These are phyloP conservation scores for Gadus chalcogrammus DNA, from an alignment of 2,113 vertebrate genomes.

Conservation along the genomic window DNA sequence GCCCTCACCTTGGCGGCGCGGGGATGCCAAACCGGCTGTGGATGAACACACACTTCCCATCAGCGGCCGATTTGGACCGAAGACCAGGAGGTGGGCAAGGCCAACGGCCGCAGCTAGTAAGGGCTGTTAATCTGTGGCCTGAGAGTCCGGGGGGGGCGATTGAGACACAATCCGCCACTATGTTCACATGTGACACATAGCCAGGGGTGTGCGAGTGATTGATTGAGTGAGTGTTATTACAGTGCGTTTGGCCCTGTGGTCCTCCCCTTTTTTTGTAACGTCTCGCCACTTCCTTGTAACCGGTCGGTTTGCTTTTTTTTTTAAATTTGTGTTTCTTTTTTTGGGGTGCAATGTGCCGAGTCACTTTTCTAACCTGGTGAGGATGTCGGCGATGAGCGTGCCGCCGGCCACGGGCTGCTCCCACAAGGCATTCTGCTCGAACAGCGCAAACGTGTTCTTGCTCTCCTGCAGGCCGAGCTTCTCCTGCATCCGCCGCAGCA, in stretches of 20 bases:
- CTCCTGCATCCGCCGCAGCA: slow-evolving; percentile 85
- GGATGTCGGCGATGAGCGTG: slow-evolving; percentile 86
- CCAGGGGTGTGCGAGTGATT: slow-evolving; percentile 1
- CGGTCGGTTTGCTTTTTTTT: no score
- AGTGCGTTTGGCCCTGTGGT: no score
- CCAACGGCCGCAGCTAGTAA: slow-evolving; percentile 5
- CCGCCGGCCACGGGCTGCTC: slow-evolving; percentile 81
- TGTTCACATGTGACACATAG: slow-evolving; percentile 28
- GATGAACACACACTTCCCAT: slow-evolving; percentile 29
- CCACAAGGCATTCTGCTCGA: slow-evolving; percentile 82
- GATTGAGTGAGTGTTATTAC: no score
- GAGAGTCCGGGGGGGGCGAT: no score
- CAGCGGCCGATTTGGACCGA: slow-evolving; percentile 4
- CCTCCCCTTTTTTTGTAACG: no score
- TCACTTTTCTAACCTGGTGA: slow-evolving; percentile 91
- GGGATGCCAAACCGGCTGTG: background rate
- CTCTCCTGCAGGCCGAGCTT: slow-evolving; percentile 85
- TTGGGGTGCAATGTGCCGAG: slow-evolving; percentile 13
- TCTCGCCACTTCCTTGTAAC: no score
- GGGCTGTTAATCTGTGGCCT: no score
- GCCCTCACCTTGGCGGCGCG: slow-evolving; percentile 40
- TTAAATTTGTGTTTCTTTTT: no score
- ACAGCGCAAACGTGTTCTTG: slow-evolving; percentile 87
- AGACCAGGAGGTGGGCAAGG: slow-evolving; percentile 36
- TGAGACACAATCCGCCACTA: no score